Percentiles rank a stretch among this genome's conserved stretches.
Conservation (phyloP, 1,140 invertebrate species). For the Micrasema minimum region DNA sequence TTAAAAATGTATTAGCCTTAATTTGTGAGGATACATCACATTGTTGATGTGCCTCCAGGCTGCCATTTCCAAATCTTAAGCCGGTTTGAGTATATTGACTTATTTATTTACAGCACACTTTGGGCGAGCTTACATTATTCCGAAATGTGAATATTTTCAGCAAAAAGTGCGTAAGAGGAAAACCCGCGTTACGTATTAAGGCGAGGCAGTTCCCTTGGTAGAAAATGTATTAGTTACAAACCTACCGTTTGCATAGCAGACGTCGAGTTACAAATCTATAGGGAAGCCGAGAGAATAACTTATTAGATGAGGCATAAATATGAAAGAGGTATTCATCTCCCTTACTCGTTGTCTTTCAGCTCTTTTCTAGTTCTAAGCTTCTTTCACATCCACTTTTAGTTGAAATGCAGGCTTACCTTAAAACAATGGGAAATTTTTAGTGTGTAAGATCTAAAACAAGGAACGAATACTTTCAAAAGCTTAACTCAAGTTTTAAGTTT, state of each 20-base stretch:
- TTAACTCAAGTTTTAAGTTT: too few species aligned
- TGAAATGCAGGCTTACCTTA: too few species aligned
- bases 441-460: too few species aligned
- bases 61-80: too few species aligned
- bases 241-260: conserved; percentile 47
- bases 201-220: conserved; percentile 36
- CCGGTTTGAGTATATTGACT: too few species aligned
- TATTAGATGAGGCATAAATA: conserved; percentile 50
- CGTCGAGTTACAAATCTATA: conserved; percentile 45
- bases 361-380: conserved; percentile 15
- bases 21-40: too few species aligned
- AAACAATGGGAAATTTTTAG: too few species aligned
- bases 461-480: too few species aligned
- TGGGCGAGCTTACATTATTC: conserved; percentile 45
- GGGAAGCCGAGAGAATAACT: conserved; percentile 46
- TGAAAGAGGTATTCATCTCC: conserved; percentile 41
- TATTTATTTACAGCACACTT: conserved; percentile 46
- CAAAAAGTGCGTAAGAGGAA: conserved; percentile 33
- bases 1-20: too few species aligned
- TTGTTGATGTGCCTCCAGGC: too few species aligned
- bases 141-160: conserved; percentile 39
- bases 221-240: conserved; percentile 39
- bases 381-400: too few species aligned
- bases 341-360: conserved; percentile 20
- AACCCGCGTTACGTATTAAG: conserved; percentile 43